These are phyloP conservation scores for Gorsachius magnificus DNA, from an alignment of 2,797 vertebrate species.

Conservation along the genomic window DNA sequence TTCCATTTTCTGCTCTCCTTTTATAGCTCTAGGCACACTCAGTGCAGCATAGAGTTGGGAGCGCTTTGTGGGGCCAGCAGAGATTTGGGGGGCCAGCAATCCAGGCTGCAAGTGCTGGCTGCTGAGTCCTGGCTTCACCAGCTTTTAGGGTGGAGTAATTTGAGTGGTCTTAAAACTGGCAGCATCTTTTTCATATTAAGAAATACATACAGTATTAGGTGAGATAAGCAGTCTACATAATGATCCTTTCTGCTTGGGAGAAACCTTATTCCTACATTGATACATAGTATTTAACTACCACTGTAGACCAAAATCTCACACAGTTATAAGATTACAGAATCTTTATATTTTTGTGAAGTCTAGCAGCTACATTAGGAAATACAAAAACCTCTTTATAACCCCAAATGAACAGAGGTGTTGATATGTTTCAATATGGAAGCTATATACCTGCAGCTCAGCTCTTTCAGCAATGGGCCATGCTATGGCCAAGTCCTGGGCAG, in stretches of 20 bases:
- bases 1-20: neutral
- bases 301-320: neutral
- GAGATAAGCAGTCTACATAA: neutral
- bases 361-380: neutral
- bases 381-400: neutral
- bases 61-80: neutral
- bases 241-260: neutral
- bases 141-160: neutral
- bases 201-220: neutral
- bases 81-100: neutral
- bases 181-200: neutral
- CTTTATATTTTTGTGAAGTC: neutral
- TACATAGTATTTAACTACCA: neutral
- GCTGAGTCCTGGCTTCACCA: neutral
- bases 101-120: accelerated
- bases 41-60: neutral
- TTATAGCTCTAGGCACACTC: too few relatives aligned
- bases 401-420: neutral
- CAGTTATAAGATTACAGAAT: neutral
- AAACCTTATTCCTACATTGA: neutral
- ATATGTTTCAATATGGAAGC: neutral
- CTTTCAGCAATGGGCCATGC: neutral
- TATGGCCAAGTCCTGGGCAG: neutral
- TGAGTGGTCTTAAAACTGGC: neutral
- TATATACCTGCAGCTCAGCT: neutral